Conservation (phyloP, 1,140 invertebrate species). For the Zaprionus ornatus region DNA sequence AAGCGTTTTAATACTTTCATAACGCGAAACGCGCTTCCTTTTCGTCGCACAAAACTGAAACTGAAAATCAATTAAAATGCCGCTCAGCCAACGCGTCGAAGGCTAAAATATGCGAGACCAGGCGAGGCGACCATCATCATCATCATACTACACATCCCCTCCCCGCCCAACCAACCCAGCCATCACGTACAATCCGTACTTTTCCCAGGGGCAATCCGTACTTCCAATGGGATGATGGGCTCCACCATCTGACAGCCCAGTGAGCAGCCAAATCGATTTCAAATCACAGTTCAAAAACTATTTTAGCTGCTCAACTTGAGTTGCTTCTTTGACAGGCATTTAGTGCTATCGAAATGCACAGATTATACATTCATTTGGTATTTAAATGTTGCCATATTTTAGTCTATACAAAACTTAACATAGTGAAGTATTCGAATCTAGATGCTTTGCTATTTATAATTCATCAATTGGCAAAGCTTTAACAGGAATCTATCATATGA, state of each 20-base stretch:
- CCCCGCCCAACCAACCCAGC: no score
- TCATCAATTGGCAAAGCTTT: no score
- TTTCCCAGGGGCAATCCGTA: constrained; percentile 3
- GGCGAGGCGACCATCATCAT: neutral
- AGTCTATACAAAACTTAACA: neutral
- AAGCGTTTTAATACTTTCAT: constrained; percentile 71
- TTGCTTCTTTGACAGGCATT: neutral
- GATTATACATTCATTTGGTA: neutral
- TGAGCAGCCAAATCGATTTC: constrained; percentile 23
- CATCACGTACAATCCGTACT: neutral
- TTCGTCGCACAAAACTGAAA: constrained; percentile 53
- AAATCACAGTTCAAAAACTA: constrained; percentile 20
- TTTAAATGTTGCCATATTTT: neutral
- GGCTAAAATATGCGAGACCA: constrained; percentile 48
- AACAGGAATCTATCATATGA: neutral
- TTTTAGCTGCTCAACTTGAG: neutral
- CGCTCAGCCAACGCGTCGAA: constrained; percentile 53
- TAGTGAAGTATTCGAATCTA: no score
- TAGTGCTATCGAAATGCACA: neutral
- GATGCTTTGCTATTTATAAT: no score
- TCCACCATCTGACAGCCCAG: constrained; percentile 1
- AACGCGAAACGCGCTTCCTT: constrained; percentile 38
- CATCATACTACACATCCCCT: neutral
- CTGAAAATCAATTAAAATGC: constrained; percentile 74
- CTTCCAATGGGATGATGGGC: neutral